These are phyloP conservation scores for Pachyseris speciosa DNA, from an alignment of 64 coral and sea anemone genomes.

Conservation along the genomic window DNA sequence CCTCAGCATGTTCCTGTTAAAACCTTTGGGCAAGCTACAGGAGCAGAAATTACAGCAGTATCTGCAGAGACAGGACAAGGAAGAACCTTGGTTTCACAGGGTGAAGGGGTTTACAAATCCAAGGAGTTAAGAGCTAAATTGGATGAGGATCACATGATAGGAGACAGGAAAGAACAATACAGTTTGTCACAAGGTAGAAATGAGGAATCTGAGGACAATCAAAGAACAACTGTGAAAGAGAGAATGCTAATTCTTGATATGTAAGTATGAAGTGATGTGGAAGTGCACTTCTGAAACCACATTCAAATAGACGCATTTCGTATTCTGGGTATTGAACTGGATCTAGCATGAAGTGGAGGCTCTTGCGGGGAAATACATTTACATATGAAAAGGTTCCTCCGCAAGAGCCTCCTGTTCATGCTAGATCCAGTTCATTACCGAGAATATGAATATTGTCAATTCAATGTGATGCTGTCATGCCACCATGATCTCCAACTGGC, in stretches of 20 bases:
- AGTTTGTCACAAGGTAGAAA: neutral
- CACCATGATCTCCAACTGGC: too few species aligned
- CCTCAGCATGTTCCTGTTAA: neutral
- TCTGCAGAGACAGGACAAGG: neutral
- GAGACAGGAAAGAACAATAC: neutral
- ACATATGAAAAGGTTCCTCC: too few species aligned
- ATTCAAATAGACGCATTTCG: too few species aligned
- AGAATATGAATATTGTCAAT: too few species aligned
- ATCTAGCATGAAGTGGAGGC: too few species aligned
- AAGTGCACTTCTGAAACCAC: neutral
- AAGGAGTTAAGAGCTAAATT: conserved; percentile 21
- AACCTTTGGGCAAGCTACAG: conserved; percentile 15
- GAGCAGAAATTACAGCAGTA: neutral
- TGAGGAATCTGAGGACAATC: neutral
- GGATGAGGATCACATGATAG: neutral
- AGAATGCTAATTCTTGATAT: conserved; percentile 11
- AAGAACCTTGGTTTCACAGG: neutral
- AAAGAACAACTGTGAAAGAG: neutral
- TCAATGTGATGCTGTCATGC: too few species aligned
- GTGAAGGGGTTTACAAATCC: neutral
- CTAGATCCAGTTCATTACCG: too few species aligned
- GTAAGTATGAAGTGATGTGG: neutral
- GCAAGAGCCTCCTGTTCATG: too few species aligned
- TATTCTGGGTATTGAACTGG: too few species aligned
- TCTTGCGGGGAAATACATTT: too few species aligned